A percentile compares a stretch with the other conserved stretches of the same genome.
These are phyloP conservation scores for Triplophysa dalaica DNA, from an alignment of 2,113 vertebrate species.

Conservation along the genomic window DNA sequence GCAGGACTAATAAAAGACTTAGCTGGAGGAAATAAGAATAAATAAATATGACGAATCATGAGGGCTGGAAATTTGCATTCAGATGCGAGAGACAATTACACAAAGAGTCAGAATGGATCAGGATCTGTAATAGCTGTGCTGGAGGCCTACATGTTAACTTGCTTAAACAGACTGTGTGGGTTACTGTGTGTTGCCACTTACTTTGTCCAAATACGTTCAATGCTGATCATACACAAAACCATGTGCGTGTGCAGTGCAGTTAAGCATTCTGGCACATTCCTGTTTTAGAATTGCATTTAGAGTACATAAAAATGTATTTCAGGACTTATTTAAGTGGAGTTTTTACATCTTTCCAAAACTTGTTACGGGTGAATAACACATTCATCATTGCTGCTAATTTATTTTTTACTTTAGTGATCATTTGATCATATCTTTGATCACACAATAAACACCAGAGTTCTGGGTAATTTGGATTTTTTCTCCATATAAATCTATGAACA, in stretches of 20 bases:
- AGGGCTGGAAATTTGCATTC: slow-evolving; percentile 87
- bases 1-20: slow-evolving; percentile 99
- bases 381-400: too few relatives aligned
- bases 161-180: slow-evolving; percentile 7
- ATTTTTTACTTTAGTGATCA: too few relatives aligned
- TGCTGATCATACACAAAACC: slow-evolving; percentile 35
- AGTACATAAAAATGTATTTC: too few relatives aligned
- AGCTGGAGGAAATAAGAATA: slow-evolving; percentile 98
- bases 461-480: too few relatives aligned
- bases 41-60: slow-evolving; percentile 98
- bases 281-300: too few relatives aligned
- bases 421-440: too few relatives aligned
- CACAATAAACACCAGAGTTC: too few relatives aligned
- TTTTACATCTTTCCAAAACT: too few relatives aligned
- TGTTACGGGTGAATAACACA: too few relatives aligned
- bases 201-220: slow-evolving; percentile 41
- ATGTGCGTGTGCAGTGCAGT: neutral
- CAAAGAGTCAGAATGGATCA: slow-evolving; percentile 89
- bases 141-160: slow-evolving; percentile 54
- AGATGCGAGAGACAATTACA: slow-evolving; percentile 92
- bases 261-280: neutral
- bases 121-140: slow-evolving; percentile 77
- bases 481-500: too few relatives aligned
- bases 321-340: too few relatives aligned
- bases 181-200: neutral